Conservation (phyloP, 2,797 vertebrate species). For the Anguilla pacifica region DNA sequence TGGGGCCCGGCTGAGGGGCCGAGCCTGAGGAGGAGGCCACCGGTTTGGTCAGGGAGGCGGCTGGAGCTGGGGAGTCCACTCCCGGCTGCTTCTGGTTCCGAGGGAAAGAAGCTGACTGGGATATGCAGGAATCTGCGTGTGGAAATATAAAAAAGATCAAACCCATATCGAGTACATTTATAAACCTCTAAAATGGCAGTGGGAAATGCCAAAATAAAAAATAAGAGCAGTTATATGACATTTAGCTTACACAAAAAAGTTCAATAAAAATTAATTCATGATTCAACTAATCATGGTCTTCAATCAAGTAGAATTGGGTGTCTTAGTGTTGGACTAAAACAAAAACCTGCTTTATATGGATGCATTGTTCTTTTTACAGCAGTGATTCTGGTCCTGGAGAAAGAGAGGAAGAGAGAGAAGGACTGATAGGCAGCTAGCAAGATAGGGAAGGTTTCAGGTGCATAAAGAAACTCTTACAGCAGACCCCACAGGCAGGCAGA, state of each 20-base stretch:
- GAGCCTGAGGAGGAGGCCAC: constrained; percentile 66
- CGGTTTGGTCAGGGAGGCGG: constrained; percentile 87
- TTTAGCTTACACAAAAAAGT: neutral
- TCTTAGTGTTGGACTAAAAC: too few species aligned
- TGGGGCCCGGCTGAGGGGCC: constrained; percentile 81
- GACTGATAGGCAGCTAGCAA: neutral
- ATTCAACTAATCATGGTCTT: too few species aligned
- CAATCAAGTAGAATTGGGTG: too few species aligned
- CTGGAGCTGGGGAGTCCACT: constrained; percentile 89
- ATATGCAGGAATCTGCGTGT: constrained; percentile 94
- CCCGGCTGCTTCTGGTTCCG: constrained; percentile 95
- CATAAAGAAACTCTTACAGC: neutral
- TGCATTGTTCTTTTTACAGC: too few species aligned
- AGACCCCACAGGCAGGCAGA: neutral
- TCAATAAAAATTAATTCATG: too few species aligned
- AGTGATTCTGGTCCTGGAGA: too few species aligned
- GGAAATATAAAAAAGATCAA: neutral
- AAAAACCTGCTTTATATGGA: too few species aligned
- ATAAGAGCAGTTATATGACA: neutral
- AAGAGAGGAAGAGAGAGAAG: neutral
- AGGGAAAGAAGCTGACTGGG: constrained; percentile 95
- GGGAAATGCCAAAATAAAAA: too few species aligned
- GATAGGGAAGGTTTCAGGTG: neutral
- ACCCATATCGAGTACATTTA: neutral
- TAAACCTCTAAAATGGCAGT: neutral